Percentiles rank a stretch among this genome's conserved stretches.
These are phyloP conservation scores for Amphimallon solstitiale DNA, from an alignment of 2,888 invertebrate genomes.

Conservation along the genomic window DNA sequence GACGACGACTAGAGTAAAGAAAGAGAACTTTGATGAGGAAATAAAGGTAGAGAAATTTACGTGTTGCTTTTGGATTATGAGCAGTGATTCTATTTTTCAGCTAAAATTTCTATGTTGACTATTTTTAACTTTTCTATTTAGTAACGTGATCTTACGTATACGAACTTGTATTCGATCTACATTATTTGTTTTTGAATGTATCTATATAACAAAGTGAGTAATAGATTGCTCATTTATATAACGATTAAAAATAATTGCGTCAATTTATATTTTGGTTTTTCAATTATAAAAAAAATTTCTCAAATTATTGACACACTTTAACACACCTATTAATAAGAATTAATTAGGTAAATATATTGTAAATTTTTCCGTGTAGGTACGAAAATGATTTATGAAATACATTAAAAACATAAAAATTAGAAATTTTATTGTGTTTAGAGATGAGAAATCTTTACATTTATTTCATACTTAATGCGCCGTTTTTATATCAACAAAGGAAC, in stretches of 20 bases:
- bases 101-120: conserved; percentile 34
- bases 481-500: too few species aligned
- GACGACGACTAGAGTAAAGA: conserved; percentile 67
- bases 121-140: conserved; percentile 36
- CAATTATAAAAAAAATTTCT: neutral
- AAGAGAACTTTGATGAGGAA: conserved; percentile 78
- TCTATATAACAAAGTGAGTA: neutral
- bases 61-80: conserved; percentile 24
- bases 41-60: conserved; percentile 71
- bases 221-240: conserved; percentile 8
- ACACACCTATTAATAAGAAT: too few species aligned
- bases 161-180: conserved; percentile 15
- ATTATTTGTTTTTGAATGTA: conserved; percentile 4
- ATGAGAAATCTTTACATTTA: too few species aligned
- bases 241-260: conserved; percentile 15
- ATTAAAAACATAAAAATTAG: too few species aligned
- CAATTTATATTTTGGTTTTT: neutral
- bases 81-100: conserved; percentile 31
- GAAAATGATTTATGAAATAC: too few species aligned
- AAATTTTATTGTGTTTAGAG: too few species aligned
- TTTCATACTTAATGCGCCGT: too few species aligned
- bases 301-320: neutral
- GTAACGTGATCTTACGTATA: conserved; percentile 33
- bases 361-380: too few species aligned
- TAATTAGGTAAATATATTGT: too few species aligned